Evolutionary conservation across 2,113 vertebrate species (phyloP), one percentile per base, ranked within the genome.

Genomic region (Tonatia bakeri): DNA sequence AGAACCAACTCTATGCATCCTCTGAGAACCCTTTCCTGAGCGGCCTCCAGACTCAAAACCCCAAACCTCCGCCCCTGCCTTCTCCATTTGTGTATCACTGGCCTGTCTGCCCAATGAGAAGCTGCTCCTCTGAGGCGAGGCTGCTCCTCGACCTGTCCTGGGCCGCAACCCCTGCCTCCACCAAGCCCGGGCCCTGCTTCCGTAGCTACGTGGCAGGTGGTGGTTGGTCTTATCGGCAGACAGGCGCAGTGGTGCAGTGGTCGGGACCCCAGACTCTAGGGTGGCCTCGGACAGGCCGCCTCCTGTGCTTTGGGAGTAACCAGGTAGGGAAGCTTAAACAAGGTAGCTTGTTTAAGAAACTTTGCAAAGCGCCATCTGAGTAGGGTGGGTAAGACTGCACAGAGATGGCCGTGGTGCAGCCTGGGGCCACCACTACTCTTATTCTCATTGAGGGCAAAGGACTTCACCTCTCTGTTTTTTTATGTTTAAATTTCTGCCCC

Each of bases 21-120:
- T 43, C 50, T 38, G 40, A 86, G 86, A 76, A 70, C 36, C 12
- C 64, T n/a, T 64, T 40, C 10, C 80, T 36, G 45, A 26, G 20
- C 20, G 20, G 38, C 24, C 52, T 11, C 82, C 52, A 12, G 10
- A 13, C 64, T 64, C 36, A 5, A 15, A 79, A 10, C 43, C 82
- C 59, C 56, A 50, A 28, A 69, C 4, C 4, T 15, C 69, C 19
- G 24, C 4, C 54, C 38, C 43, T 22, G 22, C 59, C 59, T 52
- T 5, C 33, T 2, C 16, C 5, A 0, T 20, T 9, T 9, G 7
- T 2, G 19, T 64, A 47, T 50, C 16, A 0, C 22, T 22, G 52
- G 40, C n/a, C 36, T 26, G 7, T 54, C 12, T 19, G 15, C 36
- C 36, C 43, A 54, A 12, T 16, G 11, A 7, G 36, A 33, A 61